Evolutionary conservation across 1,140 invertebrate genomes (phyloP), one percentile per base, ranked within the genome.

Genomic region (Drosophila bipectinata): DNA sequence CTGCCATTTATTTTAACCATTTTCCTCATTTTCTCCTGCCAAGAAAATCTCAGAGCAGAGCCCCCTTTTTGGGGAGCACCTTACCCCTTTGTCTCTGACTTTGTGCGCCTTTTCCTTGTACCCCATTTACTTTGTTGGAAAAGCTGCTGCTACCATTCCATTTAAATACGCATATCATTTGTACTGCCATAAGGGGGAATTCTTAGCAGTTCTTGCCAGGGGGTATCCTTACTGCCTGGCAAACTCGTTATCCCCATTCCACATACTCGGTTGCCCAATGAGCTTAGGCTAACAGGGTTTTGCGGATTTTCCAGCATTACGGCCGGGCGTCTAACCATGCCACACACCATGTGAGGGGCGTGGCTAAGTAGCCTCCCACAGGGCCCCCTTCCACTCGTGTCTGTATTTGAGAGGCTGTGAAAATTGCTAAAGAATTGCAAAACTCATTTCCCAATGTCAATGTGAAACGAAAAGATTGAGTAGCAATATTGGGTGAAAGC

Each of bases 81-180:
- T 48, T 32, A 32, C 66, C 51, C 48, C 66, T 69, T 69, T 57
- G 51, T 56, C 24, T 57, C 39, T 55, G 62, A 68, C 63, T 56
- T 26, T n/a, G 26, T 8, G 55, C 39, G 15, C 32, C 51, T 66
- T 55, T 56, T 54, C 51, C 30, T 37, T 41, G 52, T 56, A 9
- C 5, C 15, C 61, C 60, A 28, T 32, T 55, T 21, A 1, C 34
- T 64, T 67, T 67, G 28, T 15, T 10, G n/a, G 45, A 34, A 57
- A 62, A 52, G 34, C 69, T 54, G 39, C 34, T 67, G 28, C 21
- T 71, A 58, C 63, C 59, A 51, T 81, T 68, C 57, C 82, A 73
- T 81, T 81, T 87, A 85, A 85, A 87, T 81, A 71, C 82, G 77
- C 74, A 87, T 87, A 77, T 85, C 82, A 68, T 85, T 85, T 77